A percentile compares a stretch with the other conserved stretches of the same genome.
Conservation (phyloP, 1,140 invertebrate genomes). For the Drosophila kepulauana region DNA sequence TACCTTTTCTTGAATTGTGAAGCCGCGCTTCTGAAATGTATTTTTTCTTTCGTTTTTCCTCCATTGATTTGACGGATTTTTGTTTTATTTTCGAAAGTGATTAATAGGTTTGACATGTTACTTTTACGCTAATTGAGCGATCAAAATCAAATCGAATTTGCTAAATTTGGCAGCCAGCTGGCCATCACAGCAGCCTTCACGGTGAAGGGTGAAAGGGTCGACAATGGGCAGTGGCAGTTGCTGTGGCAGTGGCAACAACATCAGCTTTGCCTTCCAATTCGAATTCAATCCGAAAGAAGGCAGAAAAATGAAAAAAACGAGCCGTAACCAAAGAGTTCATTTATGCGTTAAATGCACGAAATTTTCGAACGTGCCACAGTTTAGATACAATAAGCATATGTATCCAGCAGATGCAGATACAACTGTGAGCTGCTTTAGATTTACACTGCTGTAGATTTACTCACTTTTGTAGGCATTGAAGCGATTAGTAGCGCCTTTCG, state of each 20-base stretch:
- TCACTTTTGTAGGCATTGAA: constrained; percentile 63
- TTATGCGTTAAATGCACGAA: constrained; percentile 78
- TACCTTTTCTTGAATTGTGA: background rate
- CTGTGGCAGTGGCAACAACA: constrained; percentile 6
- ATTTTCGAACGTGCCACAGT: constrained; percentile 52
- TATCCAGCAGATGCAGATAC: constrained; percentile 60
- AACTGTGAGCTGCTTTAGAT: constrained; percentile 32
- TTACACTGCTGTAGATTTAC: constrained; percentile 21
- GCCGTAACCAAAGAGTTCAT: constrained; percentile 62
- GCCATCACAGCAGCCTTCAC: constrained; percentile 57
- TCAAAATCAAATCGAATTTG: constrained; percentile 77
- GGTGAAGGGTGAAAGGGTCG: constrained; percentile 81
- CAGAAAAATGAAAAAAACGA: constrained; percentile 38
- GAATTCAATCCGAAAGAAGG: constrained; percentile 29
- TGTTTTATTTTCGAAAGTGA: constrained; percentile 71
- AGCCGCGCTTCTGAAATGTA: constrained; percentile 29
- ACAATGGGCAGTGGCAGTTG: constrained; percentile 5
- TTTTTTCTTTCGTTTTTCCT: background rate
- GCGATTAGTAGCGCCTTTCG: constrained; percentile 82
- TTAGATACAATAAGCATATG: constrained; percentile 36
- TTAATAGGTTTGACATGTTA: constrained; percentile 82
- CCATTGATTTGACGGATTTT: constrained; percentile 12
- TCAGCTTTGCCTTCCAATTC: constrained; percentile 27
- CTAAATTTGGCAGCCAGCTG: constrained; percentile 60
- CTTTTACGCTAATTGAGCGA: constrained; percentile 83